A percentile compares a stretch with the other conserved stretches of the same genome.
These are phyloP conservation scores for Melipona bicolor DNA, from an alignment of 2,888 invertebrate species.

Conservation along the genomic window DNA sequence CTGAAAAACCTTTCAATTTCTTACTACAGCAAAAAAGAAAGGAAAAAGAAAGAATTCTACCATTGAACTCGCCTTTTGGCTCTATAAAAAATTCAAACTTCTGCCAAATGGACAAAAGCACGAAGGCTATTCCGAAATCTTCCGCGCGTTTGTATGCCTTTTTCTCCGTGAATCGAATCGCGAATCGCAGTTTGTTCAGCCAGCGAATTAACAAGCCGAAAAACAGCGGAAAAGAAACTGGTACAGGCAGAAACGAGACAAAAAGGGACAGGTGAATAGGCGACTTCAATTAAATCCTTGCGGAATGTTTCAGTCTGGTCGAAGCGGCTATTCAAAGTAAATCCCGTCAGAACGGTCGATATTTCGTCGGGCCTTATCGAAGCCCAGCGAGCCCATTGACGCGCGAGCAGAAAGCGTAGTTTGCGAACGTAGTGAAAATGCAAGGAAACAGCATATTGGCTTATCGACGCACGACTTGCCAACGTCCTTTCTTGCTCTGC, in stretches of 20 bases:
- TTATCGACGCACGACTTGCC: slow-evolving; percentile 15
- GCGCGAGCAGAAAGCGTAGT: slow-evolving; percentile 37
- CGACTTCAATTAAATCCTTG: slow-evolving; percentile 46
- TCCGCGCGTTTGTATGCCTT: not conserved
- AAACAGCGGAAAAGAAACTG: not conserved
- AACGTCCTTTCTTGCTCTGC: not conserved
- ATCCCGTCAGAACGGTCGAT: slow-evolving; percentile 14
- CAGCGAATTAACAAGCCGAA: slow-evolving; percentile 6
- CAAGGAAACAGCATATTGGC: slow-evolving; percentile 21
- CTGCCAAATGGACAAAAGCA: not conserved
- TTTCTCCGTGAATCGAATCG: not conserved
- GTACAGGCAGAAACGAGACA: not conserved
- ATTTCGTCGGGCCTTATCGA: slow-evolving; percentile 20
- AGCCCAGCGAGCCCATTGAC: slow-evolving; percentile 3
- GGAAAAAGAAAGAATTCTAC: not conserved
- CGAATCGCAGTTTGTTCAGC: not conserved
- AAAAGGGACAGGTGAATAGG: not conserved
- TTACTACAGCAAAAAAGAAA: no score
- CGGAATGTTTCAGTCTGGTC: slow-evolving; percentile 42
- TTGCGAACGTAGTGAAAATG: slow-evolving; percentile 29
- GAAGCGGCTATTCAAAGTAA: slow-evolving; percentile 36
- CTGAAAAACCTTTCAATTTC: no score
- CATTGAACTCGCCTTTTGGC: no score
- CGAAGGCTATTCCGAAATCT: not conserved
- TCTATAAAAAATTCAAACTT: not conserved